These are phyloP conservation scores for Alethe castanea DNA, from an alignment of 2,113 vertebrate genomes.

Conservation along the genomic window DNA sequence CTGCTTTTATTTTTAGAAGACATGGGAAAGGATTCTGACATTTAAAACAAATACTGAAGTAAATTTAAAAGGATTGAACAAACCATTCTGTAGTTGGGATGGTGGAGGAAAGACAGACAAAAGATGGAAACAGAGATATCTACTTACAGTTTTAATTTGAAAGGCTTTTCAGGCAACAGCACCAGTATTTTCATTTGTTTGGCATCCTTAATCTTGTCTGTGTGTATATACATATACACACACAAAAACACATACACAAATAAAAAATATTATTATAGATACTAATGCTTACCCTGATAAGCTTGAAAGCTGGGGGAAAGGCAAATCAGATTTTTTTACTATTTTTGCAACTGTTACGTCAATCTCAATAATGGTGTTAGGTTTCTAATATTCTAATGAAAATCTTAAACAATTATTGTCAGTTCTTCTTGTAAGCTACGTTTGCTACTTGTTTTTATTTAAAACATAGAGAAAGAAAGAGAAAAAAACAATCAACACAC, in stretches of 20 bases:
- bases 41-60: background rate
- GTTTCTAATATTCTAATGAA: background rate
- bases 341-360: background rate
- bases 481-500: background rate
- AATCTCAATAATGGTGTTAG: background rate
- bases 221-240: background rate
- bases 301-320: background rate
- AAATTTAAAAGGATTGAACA: background rate
- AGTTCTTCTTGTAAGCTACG: fast-evolving
- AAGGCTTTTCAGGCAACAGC: background rate
- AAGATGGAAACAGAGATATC: background rate
- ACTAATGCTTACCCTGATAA: background rate
- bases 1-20: background rate
- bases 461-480: background rate
- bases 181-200: background rate
- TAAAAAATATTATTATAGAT: background rate
- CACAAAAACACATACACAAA: background rate
- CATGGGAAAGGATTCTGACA: background rate
- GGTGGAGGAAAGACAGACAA: background rate
- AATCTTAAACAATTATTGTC: background rate
- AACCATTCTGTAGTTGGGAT: fast-evolving
- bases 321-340: fast-evolving
- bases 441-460: background rate
- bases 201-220: background rate
- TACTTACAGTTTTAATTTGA: background rate